phyloP scores from a whole-genome alignment of 2,888 invertebrate genomes.

The Linnaemya vulpina region DNA sequence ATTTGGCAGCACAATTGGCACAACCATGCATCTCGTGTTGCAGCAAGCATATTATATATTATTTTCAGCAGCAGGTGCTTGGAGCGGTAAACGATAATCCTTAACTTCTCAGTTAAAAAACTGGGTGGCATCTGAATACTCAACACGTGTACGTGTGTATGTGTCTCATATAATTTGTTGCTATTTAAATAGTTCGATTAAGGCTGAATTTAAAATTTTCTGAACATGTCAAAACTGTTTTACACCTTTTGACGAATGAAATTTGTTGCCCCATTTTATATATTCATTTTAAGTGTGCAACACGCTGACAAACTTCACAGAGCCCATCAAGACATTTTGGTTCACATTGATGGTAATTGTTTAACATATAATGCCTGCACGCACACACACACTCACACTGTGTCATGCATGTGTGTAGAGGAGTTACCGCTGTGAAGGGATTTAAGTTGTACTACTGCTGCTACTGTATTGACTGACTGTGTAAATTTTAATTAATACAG shows the following conservation, averaged over 20 bases:
- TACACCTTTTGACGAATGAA: slow-evolving; percentile 3
- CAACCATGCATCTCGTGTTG: no score
- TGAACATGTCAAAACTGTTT: slow-evolving; percentile 9
- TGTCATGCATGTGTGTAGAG: not conserved
- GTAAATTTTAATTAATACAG: slow-evolving; percentile 70
- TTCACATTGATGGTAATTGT: slow-evolving; percentile 4
- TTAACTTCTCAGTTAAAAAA: not conserved
- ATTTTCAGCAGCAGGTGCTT: not conserved
- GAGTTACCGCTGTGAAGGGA: slow-evolving; percentile 66
- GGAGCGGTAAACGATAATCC: not conserved
- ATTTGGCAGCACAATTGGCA: no score
- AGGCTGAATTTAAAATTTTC: not conserved
- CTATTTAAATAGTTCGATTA: not conserved
- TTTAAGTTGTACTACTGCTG: slow-evolving; percentile 54
- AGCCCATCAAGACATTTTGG: slow-evolving; percentile 4
- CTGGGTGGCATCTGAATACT: not conserved
- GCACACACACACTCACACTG: no score
- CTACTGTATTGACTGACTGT: slow-evolving; percentile 69
- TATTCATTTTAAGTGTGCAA: slow-evolving; percentile 11
- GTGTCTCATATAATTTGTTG: not conserved
- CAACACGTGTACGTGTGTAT: not conserved
- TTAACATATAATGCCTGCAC: slow-evolving; percentile 15
- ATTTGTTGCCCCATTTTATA: slow-evolving; percentile 14
- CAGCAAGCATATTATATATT: not conserved
- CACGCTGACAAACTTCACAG: slow-evolving; percentile 46